Evolutionary conservation across 2,888 invertebrate genomes (phyloP).

Genomic region (Limnephilus lunatus): DNA sequence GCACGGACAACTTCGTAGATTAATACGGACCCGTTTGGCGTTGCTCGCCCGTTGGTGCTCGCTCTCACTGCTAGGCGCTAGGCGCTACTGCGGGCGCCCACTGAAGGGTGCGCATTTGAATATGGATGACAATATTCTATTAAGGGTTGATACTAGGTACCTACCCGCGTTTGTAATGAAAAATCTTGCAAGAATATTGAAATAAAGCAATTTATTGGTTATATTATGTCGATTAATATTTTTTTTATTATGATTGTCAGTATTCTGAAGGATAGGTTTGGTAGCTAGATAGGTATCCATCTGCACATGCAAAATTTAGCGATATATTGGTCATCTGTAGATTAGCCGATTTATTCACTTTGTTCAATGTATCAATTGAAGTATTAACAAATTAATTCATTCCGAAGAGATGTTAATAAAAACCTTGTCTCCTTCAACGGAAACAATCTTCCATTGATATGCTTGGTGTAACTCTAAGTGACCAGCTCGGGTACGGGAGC

Average conservation of each 20-base stretch:
- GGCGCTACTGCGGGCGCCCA: neutral
- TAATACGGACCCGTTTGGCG: constrained; percentile 14
- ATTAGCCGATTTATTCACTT: too few relatives aligned
- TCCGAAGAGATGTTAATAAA: too few relatives aligned
- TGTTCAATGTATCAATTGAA: too few relatives aligned
- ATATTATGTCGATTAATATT: neutral
- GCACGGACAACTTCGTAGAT: constrained; percentile 40
- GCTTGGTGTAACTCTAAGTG: too few relatives aligned
- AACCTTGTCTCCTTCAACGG: too few relatives aligned
- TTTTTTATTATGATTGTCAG: neutral
- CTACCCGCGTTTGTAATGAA: neutral
- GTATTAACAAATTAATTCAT: too few relatives aligned
- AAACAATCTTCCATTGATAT: too few relatives aligned
- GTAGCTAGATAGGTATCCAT: too few relatives aligned
- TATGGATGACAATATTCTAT: constrained; percentile 27
- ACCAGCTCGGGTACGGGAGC: too few relatives aligned
- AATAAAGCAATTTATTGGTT: neutral
- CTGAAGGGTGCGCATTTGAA: constrained; percentile 36
- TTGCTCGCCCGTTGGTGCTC: neutral
- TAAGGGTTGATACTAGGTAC: neutral
- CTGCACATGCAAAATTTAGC: too few relatives aligned
- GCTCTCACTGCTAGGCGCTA: neutral
- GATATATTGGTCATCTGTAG: too few relatives aligned
- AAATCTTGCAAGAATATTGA: neutral
- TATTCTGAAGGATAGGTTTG: neutral